Evolutionary conservation across 2,113 vertebrate species (phyloP), one percentile per base, ranked within the genome.

Genomic region (Mionectes macconnelli): DNA sequence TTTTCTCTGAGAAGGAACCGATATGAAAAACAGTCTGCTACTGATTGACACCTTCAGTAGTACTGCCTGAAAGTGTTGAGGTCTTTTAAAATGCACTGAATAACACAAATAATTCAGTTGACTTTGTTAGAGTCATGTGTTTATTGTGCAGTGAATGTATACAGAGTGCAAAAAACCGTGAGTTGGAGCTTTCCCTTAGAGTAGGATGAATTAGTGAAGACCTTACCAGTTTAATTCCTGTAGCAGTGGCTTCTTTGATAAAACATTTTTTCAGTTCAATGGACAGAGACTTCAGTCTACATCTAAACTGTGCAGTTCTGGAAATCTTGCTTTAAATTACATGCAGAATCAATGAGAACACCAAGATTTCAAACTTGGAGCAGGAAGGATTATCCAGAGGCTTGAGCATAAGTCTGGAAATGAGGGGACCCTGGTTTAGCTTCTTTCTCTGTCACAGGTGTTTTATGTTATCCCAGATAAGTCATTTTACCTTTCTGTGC

Each of bases 401-500:
- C 25, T 84, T 27, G 47, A 73, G 33, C 6, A 62, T 45, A 83
- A 63, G 27, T 19, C 39, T 85, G 59, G 63, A 77, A 93, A 91
- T 70, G 39, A 80, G 21, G 7, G 25, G 42, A 64, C 45, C 6
- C 25, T 12, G 9, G 18, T 86, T 94, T 87, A 25, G 23, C 35
- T 86, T 66, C 70, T 59, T 77, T 69, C 42, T 77, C 62, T 88
- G 67, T 85, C 82, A 67, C 33, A 44, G 22, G 18, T 73, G 12
- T 91, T 94, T 88, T 93, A 82, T 91, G 47, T 66, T 79, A 86
- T 87, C 62, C 70, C 55, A 69, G 59, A 87, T 83, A 91, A 96
- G 87, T 83, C 49, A 91, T 87, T 94, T 93, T 87, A 24, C 78
- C 21, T 87, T 94, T 90, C 91, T 93, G n/a, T 83, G 59, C 17